Evolutionary conservation across 2,888 invertebrate species (phyloP).

Genomic region (Eulithis prunata): DNA sequence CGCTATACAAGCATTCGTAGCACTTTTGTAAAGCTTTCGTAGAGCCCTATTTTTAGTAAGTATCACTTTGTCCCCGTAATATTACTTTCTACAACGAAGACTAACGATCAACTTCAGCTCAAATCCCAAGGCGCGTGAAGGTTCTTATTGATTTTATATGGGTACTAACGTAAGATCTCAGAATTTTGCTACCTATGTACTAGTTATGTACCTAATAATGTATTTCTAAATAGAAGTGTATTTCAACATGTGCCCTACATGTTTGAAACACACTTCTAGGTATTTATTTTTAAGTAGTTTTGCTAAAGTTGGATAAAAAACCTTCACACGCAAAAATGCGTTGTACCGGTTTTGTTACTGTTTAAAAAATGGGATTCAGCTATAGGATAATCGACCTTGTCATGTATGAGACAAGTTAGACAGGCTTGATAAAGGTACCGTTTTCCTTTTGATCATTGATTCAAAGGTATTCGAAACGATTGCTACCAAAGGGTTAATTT

Average conservation of each 20-base stretch:
- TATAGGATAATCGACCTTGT: not conserved
- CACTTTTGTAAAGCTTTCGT: slow-evolving; percentile 7
- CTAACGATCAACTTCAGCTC: slow-evolving; percentile 10
- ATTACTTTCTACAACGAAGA: slow-evolving; percentile 4
- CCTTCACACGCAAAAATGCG: too few species aligned
- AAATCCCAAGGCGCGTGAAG: slow-evolving; percentile 10
- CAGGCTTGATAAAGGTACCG: slow-evolving; percentile 25
- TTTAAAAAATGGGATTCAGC: too few species aligned
- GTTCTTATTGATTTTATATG: slow-evolving; percentile 6
- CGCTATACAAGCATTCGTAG: too few species aligned
- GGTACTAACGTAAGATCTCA: slow-evolving; percentile 6
- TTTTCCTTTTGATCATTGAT: slow-evolving; percentile 23
- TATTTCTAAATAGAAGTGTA: too few species aligned
- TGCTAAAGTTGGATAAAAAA: too few species aligned
- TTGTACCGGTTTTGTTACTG: too few species aligned
- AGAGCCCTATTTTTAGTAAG: not conserved
- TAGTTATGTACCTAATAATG: not conserved
- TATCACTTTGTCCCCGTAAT: too few species aligned
- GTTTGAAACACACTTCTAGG: too few species aligned
- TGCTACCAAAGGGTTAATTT: slow-evolving; percentile 7
- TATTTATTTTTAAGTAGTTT: too few species aligned
- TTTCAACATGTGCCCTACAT: too few species aligned
- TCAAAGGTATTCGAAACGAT: slow-evolving; percentile 14
- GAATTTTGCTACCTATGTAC: not conserved
- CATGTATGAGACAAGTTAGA: slow-evolving; percentile 15